A percentile compares a stretch with the other conserved stretches of the same genome.
phyloP scores from a whole-genome alignment of 2,888 invertebrate genomes.

The Alitta virens region DNA sequence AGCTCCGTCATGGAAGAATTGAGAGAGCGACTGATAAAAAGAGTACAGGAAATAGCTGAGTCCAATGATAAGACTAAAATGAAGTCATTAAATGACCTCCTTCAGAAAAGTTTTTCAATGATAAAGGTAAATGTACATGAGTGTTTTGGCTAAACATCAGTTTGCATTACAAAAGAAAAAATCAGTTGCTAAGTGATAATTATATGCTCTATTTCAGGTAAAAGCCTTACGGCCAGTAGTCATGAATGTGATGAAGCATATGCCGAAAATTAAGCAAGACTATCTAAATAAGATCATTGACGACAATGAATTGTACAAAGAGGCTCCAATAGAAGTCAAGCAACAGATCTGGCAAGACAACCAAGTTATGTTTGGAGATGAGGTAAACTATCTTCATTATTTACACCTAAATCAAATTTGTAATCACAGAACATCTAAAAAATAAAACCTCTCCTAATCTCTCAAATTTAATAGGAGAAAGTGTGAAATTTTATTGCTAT shows the following conservation, averaged over 20 bases:
- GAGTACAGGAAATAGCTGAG: constrained; percentile 42
- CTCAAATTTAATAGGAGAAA: no score
- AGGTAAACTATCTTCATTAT: constrained; percentile 60
- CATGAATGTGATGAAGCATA: constrained; percentile 89
- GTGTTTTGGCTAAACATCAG: not conserved
- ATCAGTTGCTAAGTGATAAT: no score
- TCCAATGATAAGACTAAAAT: constrained; percentile 62
- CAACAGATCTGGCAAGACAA: constrained; percentile 98
- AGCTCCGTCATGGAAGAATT: constrained; percentile 65
- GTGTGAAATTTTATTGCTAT: no score
- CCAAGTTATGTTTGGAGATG: constrained; percentile 93
- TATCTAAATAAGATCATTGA: constrained; percentile 65
- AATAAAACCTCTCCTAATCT: no score
- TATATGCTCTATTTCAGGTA: constrained; percentile 82
- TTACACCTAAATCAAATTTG: no score
- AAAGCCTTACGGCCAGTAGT: constrained; percentile 85
- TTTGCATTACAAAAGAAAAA: no score
- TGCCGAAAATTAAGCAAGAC: constrained; percentile 89
- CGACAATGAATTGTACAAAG: constrained; percentile 78
- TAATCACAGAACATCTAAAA: no score
- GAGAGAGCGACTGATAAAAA: constrained; percentile 44
- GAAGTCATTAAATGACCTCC: constrained; percentile 81
- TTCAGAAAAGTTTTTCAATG: constrained; percentile 90
- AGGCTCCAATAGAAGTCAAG: constrained; percentile 94
- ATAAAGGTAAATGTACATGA: constrained; percentile 66